Conservation (phyloP, 2,888 invertebrate genomes). For the Callyntrura guangdongensis region DNA sequence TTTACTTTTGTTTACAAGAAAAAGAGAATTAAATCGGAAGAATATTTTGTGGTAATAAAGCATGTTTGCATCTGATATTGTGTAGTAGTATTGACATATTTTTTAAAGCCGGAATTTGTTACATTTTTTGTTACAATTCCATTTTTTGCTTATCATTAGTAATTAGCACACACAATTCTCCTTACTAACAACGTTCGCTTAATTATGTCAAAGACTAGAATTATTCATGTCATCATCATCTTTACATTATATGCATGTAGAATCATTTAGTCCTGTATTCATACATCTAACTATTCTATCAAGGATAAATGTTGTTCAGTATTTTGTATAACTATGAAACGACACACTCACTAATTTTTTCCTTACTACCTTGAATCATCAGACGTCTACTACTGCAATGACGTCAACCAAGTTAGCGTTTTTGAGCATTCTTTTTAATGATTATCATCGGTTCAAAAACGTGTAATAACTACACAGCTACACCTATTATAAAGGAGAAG, state of each 20-base stretch:
- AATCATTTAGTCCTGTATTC: background rate
- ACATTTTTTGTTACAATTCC: background rate
- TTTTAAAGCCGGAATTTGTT: slow-evolving; percentile 8
- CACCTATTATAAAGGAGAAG: too few relatives aligned
- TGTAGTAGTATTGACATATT: too few relatives aligned
- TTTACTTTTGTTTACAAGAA: background rate
- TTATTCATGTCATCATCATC: background rate
- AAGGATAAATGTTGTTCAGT: background rate
- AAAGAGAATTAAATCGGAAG: background rate
- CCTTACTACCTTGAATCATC: background rate
- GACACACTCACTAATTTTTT: too few relatives aligned
- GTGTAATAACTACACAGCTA: too few relatives aligned
- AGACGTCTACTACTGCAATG: background rate
- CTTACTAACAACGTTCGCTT: background rate
- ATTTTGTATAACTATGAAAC: background rate
- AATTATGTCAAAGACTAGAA: slow-evolving; percentile 47
- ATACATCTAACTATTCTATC: background rate
- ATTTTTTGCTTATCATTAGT: background rate
- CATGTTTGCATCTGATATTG: slow-evolving; percentile 12
- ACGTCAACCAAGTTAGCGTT: background rate
- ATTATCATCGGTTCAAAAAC: slow-evolving; percentile 23
- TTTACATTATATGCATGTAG: background rate
- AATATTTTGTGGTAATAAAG: slow-evolving; percentile 2
- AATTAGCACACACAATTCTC: background rate
- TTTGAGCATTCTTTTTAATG: slow-evolving; percentile 27